Evolutionary conservation across 1,140 invertebrate genomes (phyloP), one percentile per base, ranked within the genome.

Genomic region (Olivierus martensii): DNA sequence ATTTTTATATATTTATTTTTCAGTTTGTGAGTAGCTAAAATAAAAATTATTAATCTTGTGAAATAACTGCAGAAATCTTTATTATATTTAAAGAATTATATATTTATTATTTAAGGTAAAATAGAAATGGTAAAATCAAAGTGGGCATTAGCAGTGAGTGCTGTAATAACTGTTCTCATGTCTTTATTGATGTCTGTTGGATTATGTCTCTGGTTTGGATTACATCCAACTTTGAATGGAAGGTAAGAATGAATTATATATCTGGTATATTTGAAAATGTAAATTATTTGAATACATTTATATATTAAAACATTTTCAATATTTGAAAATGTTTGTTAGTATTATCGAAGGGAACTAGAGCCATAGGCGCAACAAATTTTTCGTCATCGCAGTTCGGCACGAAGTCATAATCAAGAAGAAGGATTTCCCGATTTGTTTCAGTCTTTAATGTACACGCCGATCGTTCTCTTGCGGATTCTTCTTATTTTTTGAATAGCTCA

Each of bases 101-200:
- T 6, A 28, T 28, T 28, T 28, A 2, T 28, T 1, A 0, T 28
- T 28, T 28, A 9, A 58, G 62, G 63, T 36, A 73, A 73, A 75
- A 89, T 96, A 46, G 89, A 94, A 66, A 77, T 90, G 49, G 82
- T 98, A 12, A 87, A 87, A 62, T 94, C 88, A 2, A 93, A 95
- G 71, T 71, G 91, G 49, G 83, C 87, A 2, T 79, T 98, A 62
- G 88, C 92, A 0, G 77, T 93, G 38, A 85, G 85, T 66, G 88
- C 90, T 3, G 82, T 90, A 6, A 65, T 87, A 4, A 94, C 91
- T 2, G 84, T 96, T 1, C 75, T 90, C 2, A 80, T 84, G 2
- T 94, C 91, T 22, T 69, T 97, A 2, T 79, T 83, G 3, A 96
- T 96, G 85, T 92, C 90, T 2, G 77, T 93, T 58, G 92, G 92